Conservation (phyloP, 2,888 invertebrate genomes). For the Chelonus formosanus region DNA sequence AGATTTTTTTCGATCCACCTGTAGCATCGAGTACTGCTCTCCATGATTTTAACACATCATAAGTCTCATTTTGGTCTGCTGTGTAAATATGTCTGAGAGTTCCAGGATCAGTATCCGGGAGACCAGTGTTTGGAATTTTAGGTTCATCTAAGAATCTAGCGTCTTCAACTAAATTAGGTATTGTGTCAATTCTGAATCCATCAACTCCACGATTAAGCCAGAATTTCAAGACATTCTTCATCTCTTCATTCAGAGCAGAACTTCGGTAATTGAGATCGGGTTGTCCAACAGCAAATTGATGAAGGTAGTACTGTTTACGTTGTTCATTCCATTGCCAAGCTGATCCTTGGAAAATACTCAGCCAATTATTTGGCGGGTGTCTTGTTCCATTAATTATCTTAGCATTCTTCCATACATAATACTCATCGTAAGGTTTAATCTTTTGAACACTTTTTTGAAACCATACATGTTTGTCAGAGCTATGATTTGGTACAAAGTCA, state of each 20-base stretch:
- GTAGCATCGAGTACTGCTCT: slow-evolving; percentile 68
- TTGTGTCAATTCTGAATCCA: slow-evolving; percentile 70
- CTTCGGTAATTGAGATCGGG: slow-evolving; percentile 75
- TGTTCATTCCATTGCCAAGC: slow-evolving; percentile 72
- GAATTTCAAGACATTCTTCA: slow-evolving; percentile 67
- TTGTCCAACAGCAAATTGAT: slow-evolving; percentile 71
- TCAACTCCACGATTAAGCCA: slow-evolving; percentile 72
- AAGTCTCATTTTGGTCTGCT: slow-evolving; percentile 53
- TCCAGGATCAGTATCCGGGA: slow-evolving; percentile 48
- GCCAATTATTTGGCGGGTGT: slow-evolving; percentile 67
- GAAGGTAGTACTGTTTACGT: slow-evolving; percentile 72
- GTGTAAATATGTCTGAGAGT: slow-evolving; percentile 63
- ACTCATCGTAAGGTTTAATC: slow-evolving; percentile 74
- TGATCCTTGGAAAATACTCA: slow-evolving; percentile 69
- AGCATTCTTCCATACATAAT: slow-evolving; percentile 79
- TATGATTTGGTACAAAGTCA: slow-evolving; percentile 71
- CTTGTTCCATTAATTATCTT: slow-evolving; percentile 57
- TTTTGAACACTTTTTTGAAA: slow-evolving; percentile 75
- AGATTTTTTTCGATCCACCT: slow-evolving; percentile 62
- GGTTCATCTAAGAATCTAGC: slow-evolving; percentile 54
- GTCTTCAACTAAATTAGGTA: slow-evolving; percentile 57
- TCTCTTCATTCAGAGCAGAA: slow-evolving; percentile 65
- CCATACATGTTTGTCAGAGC: slow-evolving; percentile 83
- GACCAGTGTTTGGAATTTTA: slow-evolving; percentile 29
- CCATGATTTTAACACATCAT: slow-evolving; percentile 68